These are phyloP conservation scores for Phrynocephalus guinanensis DNA, from an alignment of 2,797 vertebrate genomes.

Conservation along the genomic window DNA sequence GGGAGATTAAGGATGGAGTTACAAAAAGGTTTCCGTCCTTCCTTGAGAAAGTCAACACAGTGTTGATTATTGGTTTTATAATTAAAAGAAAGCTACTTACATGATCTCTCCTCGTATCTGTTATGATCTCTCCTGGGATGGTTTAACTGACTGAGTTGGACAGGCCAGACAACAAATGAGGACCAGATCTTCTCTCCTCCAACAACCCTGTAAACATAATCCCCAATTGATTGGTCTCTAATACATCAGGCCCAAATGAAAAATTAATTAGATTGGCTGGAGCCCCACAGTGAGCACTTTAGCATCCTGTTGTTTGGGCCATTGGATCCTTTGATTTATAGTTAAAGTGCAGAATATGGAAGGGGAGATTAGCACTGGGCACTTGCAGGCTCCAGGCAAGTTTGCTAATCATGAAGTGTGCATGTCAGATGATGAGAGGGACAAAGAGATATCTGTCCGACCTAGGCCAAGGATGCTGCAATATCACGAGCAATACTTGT, in stretches of 20 bases:
- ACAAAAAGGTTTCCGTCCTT: constrained; percentile 59
- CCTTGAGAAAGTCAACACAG: constrained; percentile 63
- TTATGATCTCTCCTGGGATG: constrained; percentile 80
- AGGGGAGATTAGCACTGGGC: constrained; percentile 68
- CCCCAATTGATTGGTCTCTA: constrained; percentile 86
- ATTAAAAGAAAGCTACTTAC: constrained; percentile 83
- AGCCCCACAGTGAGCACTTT: constrained; percentile 78
- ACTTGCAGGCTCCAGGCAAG: constrained; percentile 63
- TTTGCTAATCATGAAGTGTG: constrained; percentile 45
- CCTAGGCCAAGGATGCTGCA: not conserved
- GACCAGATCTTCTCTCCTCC: constrained; percentile 72
- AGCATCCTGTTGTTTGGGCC: constrained; percentile 75
- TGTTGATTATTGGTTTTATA: constrained; percentile 75
- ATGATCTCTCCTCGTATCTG: constrained; percentile 75
- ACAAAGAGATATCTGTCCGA: constrained; percentile 16
- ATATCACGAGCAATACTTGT: not conserved
- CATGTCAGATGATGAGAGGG: constrained; percentile 50
- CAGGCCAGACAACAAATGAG: constrained; percentile 80
- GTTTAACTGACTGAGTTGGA: constrained; percentile 81
- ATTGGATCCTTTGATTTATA: constrained; percentile 81
- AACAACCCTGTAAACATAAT: constrained; percentile 86
- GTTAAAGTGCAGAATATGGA: constrained; percentile 67
- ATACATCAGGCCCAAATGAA: constrained; percentile 88
- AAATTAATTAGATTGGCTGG: constrained; percentile 86
- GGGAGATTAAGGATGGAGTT: not conserved